These are phyloP conservation scores for Orestias chungarensis DNA, from an alignment of 2,797 vertebrate species.

Conservation along the genomic window DNA sequence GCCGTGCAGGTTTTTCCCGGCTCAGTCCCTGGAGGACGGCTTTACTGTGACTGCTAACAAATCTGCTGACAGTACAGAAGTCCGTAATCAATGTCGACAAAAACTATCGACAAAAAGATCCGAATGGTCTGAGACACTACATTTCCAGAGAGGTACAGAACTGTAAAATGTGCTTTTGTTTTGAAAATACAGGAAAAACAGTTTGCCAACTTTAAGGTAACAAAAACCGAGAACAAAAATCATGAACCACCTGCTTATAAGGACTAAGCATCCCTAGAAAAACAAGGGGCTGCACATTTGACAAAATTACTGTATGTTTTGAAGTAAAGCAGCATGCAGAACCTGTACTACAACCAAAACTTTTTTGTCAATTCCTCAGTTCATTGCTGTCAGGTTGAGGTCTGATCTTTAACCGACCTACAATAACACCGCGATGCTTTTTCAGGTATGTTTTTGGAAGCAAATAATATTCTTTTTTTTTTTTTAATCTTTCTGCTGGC, in stretches of 20 bases:
- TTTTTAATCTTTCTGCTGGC: background rate
- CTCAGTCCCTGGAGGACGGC: constrained; percentile 44
- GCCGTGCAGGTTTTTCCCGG: constrained; percentile 47
- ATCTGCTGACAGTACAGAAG: constrained; percentile 65
- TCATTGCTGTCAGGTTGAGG: background rate
- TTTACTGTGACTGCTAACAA: constrained; percentile 44
- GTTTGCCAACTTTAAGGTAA: too few relatives aligned
- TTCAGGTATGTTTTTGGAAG: background rate
- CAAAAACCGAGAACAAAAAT: too few relatives aligned
- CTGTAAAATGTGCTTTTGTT: background rate
- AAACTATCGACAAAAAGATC: background rate
- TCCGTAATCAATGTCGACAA: background rate
- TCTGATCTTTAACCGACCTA: background rate
- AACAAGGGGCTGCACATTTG: background rate
- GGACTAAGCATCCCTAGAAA: background rate
- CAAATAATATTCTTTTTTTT: background rate
- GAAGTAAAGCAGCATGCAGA: background rate
- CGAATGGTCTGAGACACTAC: background rate
- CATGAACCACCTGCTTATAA: background rate
- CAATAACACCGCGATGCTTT: too few relatives aligned
- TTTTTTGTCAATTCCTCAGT: background rate
- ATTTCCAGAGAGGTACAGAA: background rate
- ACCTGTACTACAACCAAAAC: background rate
- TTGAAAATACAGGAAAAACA: too few relatives aligned
- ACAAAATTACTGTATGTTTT: background rate